Evolutionary conservation across 2,888 invertebrate genomes (phyloP).

Genomic region (Gymnoscelis rufifasciata): DNA sequence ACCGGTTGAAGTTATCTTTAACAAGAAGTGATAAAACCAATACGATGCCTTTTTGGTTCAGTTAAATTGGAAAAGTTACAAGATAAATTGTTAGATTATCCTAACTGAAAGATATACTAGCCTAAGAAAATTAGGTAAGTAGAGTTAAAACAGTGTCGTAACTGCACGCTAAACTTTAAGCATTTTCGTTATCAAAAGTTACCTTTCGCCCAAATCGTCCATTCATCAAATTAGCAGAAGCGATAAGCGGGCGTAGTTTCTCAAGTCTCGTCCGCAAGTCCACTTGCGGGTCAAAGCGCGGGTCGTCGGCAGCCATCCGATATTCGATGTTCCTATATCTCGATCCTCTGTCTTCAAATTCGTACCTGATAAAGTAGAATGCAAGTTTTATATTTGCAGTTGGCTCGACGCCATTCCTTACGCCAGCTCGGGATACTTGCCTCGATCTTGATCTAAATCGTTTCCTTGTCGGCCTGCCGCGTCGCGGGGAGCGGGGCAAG

Average conservation of each 20-base stretch:
- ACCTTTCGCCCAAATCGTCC: conserved; percentile 88
- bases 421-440: conserved; percentile 29
- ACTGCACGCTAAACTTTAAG: too few relatives aligned
- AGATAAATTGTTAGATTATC: too few relatives aligned
- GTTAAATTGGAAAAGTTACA: too few relatives aligned
- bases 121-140: too few relatives aligned
- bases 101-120: too few relatives aligned
- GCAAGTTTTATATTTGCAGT: conserved; percentile 1
- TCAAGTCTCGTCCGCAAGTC: conserved; percentile 69
- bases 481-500: conserved; percentile 63
- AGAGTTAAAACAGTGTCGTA: too few relatives aligned
- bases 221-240: conserved; percentile 89
- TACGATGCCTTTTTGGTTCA: too few relatives aligned
- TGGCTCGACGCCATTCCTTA: conserved; percentile 22
- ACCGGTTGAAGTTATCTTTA: too few relatives aligned
- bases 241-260: conserved; percentile 73
- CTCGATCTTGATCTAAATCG: conserved; percentile 69
- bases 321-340: conserved; percentile 69
- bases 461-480: conserved; percentile 69
- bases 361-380: conserved; percentile 41
- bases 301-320: conserved; percentile 74
- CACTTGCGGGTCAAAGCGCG: conserved; percentile 73
- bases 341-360: conserved; percentile 58
- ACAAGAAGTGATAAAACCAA: too few relatives aligned
- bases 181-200: too few relatives aligned